These are phyloP conservation scores for Dromococcyx pavoninus DNA, from an alignment of 2,797 vertebrate genomes.

Conservation along the genomic window DNA sequence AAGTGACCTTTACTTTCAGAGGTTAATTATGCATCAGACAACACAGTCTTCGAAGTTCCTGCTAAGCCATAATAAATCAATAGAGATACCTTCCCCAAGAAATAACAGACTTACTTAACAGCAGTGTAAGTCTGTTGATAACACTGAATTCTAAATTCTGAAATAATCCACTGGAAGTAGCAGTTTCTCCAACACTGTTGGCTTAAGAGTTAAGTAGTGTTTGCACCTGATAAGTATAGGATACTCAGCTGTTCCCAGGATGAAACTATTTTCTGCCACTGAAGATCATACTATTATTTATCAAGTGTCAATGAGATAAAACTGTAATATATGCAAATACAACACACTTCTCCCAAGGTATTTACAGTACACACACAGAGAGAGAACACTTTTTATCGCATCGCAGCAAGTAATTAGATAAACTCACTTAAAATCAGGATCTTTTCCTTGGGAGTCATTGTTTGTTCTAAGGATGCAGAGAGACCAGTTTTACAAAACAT, in stretches of 20 bases:
- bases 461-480: background rate
- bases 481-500: background rate
- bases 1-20: constrained; percentile 6
- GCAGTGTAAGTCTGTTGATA: background rate
- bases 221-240: background rate
- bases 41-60: background rate
- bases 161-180: constrained; percentile 23
- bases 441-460: background rate
- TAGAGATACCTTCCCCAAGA: background rate
- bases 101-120: background rate
- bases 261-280: background rate
- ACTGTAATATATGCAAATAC: background rate
- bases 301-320: constrained; percentile 15
- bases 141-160: background rate
- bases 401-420: background rate
- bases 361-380: background rate
- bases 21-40: background rate
- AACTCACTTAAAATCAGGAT: background rate
- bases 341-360: background rate
- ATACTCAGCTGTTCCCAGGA: background rate
- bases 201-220: background rate
- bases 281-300: constrained; percentile 33
- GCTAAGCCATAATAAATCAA: background rate
- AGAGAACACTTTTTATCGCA: background rate
- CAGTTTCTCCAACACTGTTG: background rate